Evolutionary conservation across 1,140 invertebrate species (phyloP).

Genomic region (Drosophila kohkoa): DNA sequence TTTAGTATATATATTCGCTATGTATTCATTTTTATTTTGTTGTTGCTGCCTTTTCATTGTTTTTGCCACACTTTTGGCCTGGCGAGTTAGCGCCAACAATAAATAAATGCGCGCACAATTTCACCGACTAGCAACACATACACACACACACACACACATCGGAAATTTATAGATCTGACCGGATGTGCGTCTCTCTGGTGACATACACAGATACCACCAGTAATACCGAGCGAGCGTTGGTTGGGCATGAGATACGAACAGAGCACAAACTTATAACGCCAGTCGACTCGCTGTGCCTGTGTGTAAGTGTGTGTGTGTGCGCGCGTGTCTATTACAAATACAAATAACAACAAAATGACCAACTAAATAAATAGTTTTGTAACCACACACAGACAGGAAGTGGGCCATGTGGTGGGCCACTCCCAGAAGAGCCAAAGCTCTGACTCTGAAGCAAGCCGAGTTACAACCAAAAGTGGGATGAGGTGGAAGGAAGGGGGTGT

Average conservation of each 20-base stretch:
- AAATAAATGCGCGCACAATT: constrained; percentile 76
- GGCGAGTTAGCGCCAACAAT: constrained; percentile 79
- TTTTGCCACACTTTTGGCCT: constrained; percentile 70
- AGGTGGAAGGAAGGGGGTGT: neutral
- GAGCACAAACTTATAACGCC: constrained; percentile 44
- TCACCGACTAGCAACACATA: constrained; percentile 40
- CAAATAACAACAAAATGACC: constrained; percentile 81
- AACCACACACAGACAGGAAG: constrained; percentile 65
- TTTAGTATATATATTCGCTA: constrained; percentile 46
- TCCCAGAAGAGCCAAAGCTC: neutral
- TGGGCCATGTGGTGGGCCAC: constrained; percentile 18
- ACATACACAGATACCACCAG: constrained; percentile 57
- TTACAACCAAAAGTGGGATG: neutral
- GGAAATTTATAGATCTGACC: constrained; percentile 80
- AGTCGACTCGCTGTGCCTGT: constrained; percentile 25
- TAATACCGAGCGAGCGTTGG: constrained; percentile 31
- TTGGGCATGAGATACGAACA: constrained; percentile 47
- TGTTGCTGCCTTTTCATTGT: constrained; percentile 51
- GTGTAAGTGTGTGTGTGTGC: constrained; percentile 19
- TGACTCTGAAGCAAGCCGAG: neutral
- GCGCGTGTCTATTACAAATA: constrained; percentile 78
- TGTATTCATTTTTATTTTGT: constrained; percentile 19
- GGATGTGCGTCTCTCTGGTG: constrained; percentile 80
- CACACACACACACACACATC: constrained; percentile 22
- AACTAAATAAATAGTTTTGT: constrained; percentile 82